Percentiles rank a stretch among this genome's conserved stretches.
Conservation (phyloP, 2,113 vertebrate genomes). For the Gallinago undulata region DNA sequence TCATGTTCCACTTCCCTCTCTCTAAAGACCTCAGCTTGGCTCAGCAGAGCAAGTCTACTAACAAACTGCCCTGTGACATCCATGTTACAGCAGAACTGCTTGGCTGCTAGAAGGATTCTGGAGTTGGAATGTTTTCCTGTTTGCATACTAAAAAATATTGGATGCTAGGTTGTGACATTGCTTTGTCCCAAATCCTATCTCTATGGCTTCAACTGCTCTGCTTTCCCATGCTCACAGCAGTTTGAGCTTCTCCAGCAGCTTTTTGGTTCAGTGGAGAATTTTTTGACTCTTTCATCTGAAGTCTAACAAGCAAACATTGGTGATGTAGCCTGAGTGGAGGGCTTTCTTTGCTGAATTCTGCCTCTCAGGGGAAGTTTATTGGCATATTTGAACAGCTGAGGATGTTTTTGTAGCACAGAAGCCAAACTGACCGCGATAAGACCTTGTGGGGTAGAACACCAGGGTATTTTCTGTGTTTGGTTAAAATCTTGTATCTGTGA, state of each 20-base stretch:
- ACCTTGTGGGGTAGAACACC: background rate
- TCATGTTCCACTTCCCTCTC: background rate
- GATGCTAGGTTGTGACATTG: background rate
- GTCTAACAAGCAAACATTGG: background rate
- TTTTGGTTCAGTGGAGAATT: background rate
- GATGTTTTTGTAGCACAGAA: constrained; percentile 49
- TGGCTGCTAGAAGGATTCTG: constrained; percentile 12
- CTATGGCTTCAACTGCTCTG: background rate
- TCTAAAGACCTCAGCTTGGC: background rate
- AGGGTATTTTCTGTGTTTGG: constrained; percentile 49
- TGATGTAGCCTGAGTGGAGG: background rate
- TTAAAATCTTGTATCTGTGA: constrained; percentile 33
- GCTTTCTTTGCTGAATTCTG: constrained; percentile 4
- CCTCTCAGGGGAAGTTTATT: background rate
- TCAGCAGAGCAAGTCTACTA: background rate
- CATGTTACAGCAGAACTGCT: background rate
- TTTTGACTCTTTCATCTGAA: background rate
- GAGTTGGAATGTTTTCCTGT: background rate
- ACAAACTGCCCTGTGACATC: background rate
- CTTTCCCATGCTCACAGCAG: background rate
- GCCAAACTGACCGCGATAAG: background rate
- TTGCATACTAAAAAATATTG: background rate
- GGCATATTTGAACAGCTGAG: constrained; percentile 27
- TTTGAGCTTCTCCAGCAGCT: background rate
- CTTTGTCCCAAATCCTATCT: background rate